These are phyloP conservation scores for Leptopilina clavipes DNA, from an alignment of 1,140 invertebrate genomes.

Conservation along the genomic window DNA sequence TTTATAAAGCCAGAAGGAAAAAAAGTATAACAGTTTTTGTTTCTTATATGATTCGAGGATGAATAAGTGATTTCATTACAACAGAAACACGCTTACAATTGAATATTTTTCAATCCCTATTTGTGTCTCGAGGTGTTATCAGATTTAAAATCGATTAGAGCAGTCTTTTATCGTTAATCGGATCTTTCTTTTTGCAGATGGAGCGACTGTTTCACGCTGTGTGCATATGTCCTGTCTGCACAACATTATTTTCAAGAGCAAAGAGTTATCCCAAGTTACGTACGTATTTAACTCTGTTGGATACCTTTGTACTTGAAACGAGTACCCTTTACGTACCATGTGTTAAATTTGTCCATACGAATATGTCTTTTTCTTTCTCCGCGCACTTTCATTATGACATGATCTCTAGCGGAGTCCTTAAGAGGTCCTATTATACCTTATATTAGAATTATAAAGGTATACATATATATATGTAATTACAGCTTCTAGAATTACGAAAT, in stretches of 20 bases:
- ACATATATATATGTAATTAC: not conserved
- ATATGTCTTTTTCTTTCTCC: slow-evolving; percentile 47
- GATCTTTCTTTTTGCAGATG: slow-evolving; percentile 69
- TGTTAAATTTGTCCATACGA: slow-evolving; percentile 60
- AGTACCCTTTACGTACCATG: slow-evolving; percentile 71
- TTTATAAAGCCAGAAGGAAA: too few relatives aligned
- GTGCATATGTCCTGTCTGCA: slow-evolving; percentile 71
- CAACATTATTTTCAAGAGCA: slow-evolving; percentile 48
- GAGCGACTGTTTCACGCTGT: slow-evolving; percentile 69
- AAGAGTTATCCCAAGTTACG: slow-evolving; percentile 60
- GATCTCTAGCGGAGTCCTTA: slow-evolving; percentile 32
- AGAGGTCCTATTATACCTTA: not conserved
- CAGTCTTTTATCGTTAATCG: slow-evolving; percentile 69
- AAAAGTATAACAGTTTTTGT: too few relatives aligned
- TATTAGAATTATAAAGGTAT: too few relatives aligned
- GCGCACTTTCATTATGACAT: slow-evolving; percentile 36
- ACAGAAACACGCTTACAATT: slow-evolving; percentile 8
- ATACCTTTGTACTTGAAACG: slow-evolving; percentile 70
- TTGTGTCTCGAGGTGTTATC: slow-evolving; percentile 61
- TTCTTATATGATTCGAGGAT: too few relatives aligned
- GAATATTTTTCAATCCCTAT: slow-evolving; percentile 12
- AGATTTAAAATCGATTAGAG: slow-evolving; percentile 71
- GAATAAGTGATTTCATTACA: not conserved
- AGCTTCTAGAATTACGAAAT: not conserved
- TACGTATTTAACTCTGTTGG: slow-evolving; percentile 75